phyloP scores from a whole-genome alignment of 2,113 vertebrate species.

The Carassius gibelio region DNA sequence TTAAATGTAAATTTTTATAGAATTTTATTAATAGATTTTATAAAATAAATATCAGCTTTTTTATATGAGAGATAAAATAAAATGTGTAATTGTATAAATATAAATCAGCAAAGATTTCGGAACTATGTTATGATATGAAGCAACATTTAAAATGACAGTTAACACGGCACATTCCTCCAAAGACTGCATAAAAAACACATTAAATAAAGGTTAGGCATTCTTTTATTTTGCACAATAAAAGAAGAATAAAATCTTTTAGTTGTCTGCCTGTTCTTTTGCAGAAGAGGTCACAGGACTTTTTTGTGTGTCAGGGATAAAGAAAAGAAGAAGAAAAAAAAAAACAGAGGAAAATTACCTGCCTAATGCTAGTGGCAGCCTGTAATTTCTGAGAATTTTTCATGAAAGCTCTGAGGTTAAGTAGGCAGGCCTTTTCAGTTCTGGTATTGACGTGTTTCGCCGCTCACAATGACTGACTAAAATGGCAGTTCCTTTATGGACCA shows the following conservation, averaged over 20 bases:
- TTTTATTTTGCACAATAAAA: conserved; percentile 23
- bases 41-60: too few species aligned
- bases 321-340: conserved; percentile 27
- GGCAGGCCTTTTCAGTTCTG: conserved; percentile 35
- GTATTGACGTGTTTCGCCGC: conserved; percentile 40
- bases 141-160: not conserved
- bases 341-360: conserved; percentile 48
- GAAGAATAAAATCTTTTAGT: conserved; percentile 41
- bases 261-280: conserved; percentile 35
- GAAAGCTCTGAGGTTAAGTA: conserved; percentile 53
- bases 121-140: not conserved
- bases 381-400: conserved; percentile 52
- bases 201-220: conserved; percentile 4
- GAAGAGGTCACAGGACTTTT: conserved; percentile 40
- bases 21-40: too few species aligned
- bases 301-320: conserved; percentile 12
- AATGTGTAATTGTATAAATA: not conserved
- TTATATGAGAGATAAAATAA: too few species aligned
- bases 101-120: not conserved
- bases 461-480: conserved; percentile 41
- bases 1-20: too few species aligned
- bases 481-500: conserved; percentile 38
- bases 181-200: conserved; percentile 35
- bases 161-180: conserved; percentile 4
- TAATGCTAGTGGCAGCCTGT: conserved; percentile 48